Percentiles rank a stretch among this genome's conserved stretches.
Conservation (phyloP, 2,113 vertebrate genomes). For the Trichechus manatus region DNA sequence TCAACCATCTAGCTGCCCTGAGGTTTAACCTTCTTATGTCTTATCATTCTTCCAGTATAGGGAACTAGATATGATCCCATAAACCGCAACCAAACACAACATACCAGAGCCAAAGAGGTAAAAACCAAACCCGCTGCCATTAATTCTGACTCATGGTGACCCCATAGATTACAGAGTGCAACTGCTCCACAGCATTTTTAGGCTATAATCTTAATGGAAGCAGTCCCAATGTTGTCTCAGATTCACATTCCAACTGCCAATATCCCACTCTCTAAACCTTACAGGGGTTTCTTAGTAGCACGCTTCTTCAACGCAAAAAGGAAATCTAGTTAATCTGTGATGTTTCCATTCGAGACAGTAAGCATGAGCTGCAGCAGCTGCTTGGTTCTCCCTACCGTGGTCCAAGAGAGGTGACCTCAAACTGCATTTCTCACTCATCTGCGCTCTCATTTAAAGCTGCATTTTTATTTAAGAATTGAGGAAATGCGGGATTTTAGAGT, state of each 20-base stretch:
- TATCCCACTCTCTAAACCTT: not conserved
- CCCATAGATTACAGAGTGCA: too few species aligned
- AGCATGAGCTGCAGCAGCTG: not conserved
- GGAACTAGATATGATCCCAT: not conserved
- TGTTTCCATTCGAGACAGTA: not conserved
- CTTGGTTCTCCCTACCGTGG: not conserved
- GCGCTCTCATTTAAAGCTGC: not conserved
- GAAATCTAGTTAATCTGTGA: not conserved
- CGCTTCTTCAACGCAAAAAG: not conserved
- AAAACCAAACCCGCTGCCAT: not conserved
- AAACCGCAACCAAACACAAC: not conserved
- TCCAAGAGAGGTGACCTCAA: not conserved
- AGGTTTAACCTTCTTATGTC: not conserved
- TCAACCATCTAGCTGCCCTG: not conserved
- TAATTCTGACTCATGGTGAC: not conserved
- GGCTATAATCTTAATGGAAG: too few species aligned
- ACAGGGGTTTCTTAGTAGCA: not conserved
- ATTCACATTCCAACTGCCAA: not conserved
- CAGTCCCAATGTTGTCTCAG: not conserved
- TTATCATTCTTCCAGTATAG: not conserved
- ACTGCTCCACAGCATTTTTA: too few species aligned
- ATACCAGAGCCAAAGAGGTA: not conserved
- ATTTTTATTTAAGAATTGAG: slow-evolving; percentile 15
- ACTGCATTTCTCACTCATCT: not conserved
- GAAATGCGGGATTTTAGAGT: not conserved